Evolutionary conservation across 2,888 invertebrate species (phyloP), one percentile per base, ranked within the genome.

Genomic region (Nemotelus pantherinus): DNA sequence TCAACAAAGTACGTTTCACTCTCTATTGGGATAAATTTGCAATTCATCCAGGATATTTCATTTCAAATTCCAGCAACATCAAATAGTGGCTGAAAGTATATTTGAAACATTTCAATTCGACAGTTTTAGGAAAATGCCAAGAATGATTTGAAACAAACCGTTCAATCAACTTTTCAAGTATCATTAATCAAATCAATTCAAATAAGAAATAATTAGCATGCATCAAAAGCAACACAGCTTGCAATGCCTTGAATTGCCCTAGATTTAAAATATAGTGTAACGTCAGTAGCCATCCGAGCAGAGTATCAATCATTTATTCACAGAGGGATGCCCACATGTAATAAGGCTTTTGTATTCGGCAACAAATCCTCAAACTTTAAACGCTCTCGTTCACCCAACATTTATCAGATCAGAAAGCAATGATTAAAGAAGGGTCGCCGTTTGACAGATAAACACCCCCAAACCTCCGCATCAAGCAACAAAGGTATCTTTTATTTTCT

Each of bases 181-280:
- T 80, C 83, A 84, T 83, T 84, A 83, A 84, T 84, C 84, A 83
- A 83, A 82, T 83, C 82, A 82, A 81, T 82, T 81, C 81, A 81
- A 83, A 82, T 83, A 82, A 82, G 82, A 84, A 83, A 82, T 83
- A 83, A 84, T 83, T 83, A 83, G 83, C 82, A 83, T 82, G 82
- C 82, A 80, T 82, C 82, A 80, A 81, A 81, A 2, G 47, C 10
- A 58, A 47, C 58, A 48, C 60, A 60, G 63, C 25, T 60, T 57
- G 58, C 48, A 58, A 10, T 9, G 47, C 39, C 43, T 74, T 9
- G n/a, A 74, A 74, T 74, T 60, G 74, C 43, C 74, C 63, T 60
- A 47, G 47, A 74, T 74, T 74, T 63, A 25, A 45, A 74, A 74
- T 60, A 60, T 43, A 67, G 50, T 67, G 60, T 53, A 77, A 48